A percentile compares a stretch with the other conserved stretches of the same genome.
Conservation (phyloP, 2,797 vertebrate species). For the Cynopterus sphinx region DNA sequence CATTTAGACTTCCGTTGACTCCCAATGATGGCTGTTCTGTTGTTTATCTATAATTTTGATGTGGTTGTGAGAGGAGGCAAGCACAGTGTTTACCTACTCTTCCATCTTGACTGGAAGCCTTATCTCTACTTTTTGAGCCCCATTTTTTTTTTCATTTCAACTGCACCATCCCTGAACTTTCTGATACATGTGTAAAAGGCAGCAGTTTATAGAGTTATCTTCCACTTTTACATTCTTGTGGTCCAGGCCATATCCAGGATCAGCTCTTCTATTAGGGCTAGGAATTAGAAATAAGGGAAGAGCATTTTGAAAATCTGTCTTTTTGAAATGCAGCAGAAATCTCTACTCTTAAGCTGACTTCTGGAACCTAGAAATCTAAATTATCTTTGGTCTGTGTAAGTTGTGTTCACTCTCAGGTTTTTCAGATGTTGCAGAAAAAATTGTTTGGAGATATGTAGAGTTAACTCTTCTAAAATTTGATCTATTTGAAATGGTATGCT, state of each 20-base stretch:
- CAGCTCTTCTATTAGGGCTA: not conserved
- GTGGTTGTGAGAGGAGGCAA: too few species aligned
- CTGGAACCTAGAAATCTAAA: conserved; percentile 6
- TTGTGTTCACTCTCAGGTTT: not conserved
- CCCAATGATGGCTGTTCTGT: too few species aligned
- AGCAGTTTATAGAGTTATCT: not conserved
- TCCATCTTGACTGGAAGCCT: not conserved
- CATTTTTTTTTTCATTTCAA: not conserved
- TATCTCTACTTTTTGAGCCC: not conserved
- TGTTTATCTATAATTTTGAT: too few species aligned
- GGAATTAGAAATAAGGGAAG: not conserved
- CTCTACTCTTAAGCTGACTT: not conserved
- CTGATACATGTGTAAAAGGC: not conserved
- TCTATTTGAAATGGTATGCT: not conserved
- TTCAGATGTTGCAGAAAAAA: not conserved
- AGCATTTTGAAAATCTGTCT: not conserved
- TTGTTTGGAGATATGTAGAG: not conserved
- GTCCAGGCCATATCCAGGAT: not conserved
- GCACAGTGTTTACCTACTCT: too few species aligned
- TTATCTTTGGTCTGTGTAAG: not conserved
- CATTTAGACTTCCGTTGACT: too few species aligned
- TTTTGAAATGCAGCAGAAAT: conserved; percentile 3
- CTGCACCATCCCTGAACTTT: not conserved
- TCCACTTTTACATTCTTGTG: not conserved
- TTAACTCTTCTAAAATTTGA: not conserved